Conservation (phyloP, 1,140 invertebrate genomes). For the Lamellibrachia luymesi region DNA sequence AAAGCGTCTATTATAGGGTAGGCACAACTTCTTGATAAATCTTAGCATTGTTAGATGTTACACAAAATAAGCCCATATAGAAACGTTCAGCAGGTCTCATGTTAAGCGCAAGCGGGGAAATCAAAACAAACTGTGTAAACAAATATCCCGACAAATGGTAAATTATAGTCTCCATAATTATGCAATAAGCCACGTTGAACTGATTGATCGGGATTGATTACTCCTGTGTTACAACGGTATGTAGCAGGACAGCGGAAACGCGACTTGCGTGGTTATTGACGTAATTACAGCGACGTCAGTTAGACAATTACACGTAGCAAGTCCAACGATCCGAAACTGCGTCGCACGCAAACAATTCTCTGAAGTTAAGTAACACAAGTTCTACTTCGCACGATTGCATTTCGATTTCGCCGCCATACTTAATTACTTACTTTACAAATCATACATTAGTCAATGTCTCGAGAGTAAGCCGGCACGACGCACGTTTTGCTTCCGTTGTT, state of each 20-base stretch:
- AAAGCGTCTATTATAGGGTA: no score
- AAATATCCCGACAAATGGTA: background rate
- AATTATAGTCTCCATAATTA: background rate
- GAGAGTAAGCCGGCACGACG: background rate
- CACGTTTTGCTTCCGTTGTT: background rate
- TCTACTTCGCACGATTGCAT: background rate
- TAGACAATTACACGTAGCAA: background rate
- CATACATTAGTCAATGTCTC: background rate
- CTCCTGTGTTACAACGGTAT: background rate
- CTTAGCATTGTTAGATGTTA: no score
- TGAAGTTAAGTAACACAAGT: background rate
- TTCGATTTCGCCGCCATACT: background rate
- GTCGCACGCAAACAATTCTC: background rate
- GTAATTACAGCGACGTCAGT: background rate
- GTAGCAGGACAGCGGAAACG: background rate
- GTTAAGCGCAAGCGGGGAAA: background rate
- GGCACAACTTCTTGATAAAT: no score
- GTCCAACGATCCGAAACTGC: background rate
- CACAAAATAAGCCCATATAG: no score
- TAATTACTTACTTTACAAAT: conserved; percentile 6
- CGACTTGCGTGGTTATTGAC: background rate
- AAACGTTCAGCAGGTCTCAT: no score
- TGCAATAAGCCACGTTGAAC: background rate
- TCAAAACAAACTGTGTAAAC: background rate
- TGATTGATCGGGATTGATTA: background rate